A percentile compares a stretch with the other conserved stretches of the same genome.
These are phyloP conservation scores for Oscheius sp. DNA, from an alignment of 2,888 invertebrate genomes.

Conservation along the genomic window DNA sequence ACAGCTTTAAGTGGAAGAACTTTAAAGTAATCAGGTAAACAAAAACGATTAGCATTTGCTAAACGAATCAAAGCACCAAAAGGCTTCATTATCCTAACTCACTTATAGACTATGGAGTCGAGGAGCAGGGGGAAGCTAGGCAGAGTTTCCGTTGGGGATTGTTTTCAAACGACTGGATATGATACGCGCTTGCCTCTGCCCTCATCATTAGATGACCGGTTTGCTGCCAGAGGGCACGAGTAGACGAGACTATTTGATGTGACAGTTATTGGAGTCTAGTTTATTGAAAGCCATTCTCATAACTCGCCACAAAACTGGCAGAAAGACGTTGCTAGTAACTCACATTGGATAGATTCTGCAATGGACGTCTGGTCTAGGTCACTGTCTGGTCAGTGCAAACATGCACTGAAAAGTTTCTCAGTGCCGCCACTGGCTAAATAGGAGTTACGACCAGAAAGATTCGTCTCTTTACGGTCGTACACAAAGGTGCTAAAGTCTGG, in stretches of 20 bases:
- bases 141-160: conserved; percentile 14
- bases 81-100: too few relatives aligned
- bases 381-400: conserved; percentile 13
- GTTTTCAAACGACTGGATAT: conserved; percentile 22
- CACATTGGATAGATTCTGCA: not conserved
- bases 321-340: not conserved
- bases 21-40: too few relatives aligned
- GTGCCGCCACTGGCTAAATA: conserved; percentile 6
- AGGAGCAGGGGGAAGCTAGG: not conserved
- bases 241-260: too few relatives aligned
- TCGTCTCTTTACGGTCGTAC: not conserved
- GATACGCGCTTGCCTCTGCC: conserved; percentile 24
- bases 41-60: too few relatives aligned
- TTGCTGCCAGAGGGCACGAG: conserved; percentile 1
- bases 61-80: too few relatives aligned
- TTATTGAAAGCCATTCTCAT: too few relatives aligned
- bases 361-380: not conserved
- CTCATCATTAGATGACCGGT: conserved; percentile 36
- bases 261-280: too few relatives aligned
- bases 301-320: too few relatives aligned
- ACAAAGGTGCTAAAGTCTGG: not conserved
- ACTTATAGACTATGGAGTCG: not conserved
- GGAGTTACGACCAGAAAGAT: conserved; percentile 14
- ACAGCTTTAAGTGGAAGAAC: too few relatives aligned
- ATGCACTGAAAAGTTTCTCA: not conserved